Percentiles rank a stretch among this genome's conserved stretches.
Conservation (phyloP, 23 tunicate genomes). For the Ciona savignyi region DNA sequence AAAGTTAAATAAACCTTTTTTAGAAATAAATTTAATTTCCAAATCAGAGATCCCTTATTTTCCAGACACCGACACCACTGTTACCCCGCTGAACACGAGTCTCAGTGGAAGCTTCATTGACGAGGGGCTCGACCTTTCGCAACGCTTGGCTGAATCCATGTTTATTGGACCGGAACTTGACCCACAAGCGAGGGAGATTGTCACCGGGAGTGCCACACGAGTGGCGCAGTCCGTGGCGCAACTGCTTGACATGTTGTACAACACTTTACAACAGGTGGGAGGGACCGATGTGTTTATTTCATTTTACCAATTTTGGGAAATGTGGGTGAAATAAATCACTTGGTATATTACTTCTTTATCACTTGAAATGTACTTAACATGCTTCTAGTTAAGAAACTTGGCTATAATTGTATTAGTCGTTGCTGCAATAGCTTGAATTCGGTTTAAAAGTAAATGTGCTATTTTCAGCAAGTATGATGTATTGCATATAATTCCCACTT, state of each 20-base stretch:
- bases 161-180: constrained; percentile 85
- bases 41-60: too few species aligned
- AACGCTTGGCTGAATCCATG: constrained; percentile 78
- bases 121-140: constrained; percentile 85
- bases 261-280: constrained; percentile 43
- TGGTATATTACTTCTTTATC: too few species aligned
- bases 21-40: too few species aligned
- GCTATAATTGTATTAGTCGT: too few species aligned
- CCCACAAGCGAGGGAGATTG: constrained; percentile 53
- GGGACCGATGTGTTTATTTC: not conserved
- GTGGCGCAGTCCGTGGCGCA: constrained; percentile 56
- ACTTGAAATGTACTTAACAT: too few species aligned
- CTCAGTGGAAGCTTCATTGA: constrained; percentile 71
- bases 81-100: constrained; percentile 26
- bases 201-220: constrained; percentile 34
- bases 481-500: too few species aligned
- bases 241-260: constrained; percentile 46
- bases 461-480: too few species aligned
- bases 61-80: constrained; percentile 13
- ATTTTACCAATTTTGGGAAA: not conserved
- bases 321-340: too few species aligned
- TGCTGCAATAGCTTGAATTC: too few species aligned
- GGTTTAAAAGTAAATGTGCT: too few species aligned
- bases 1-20: too few species aligned
- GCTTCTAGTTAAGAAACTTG: too few species aligned